A percentile compares a stretch with the other conserved stretches of the same genome.
Conservation (phyloP, 2,888 invertebrate genomes). For the Luffia ferchaultella region DNA sequence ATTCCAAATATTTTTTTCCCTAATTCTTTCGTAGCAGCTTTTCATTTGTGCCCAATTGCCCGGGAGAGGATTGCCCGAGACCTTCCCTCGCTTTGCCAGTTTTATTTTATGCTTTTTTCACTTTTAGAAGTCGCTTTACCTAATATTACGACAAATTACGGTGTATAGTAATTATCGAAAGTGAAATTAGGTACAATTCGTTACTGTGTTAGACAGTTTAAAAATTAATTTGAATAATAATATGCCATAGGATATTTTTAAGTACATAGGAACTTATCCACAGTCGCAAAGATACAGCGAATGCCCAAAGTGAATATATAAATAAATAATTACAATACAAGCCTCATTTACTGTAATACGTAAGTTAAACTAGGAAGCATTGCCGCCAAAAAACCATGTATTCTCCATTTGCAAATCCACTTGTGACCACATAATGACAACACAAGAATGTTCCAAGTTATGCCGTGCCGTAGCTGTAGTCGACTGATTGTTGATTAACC, state of each 20-base stretch:
- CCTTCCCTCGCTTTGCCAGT: conserved; percentile 36
- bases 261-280: background rate
- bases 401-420: no score
- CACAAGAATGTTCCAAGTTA: no score
- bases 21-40: conserved; percentile 43
- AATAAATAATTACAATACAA: no score
- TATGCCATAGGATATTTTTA: background rate
- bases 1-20: conserved; percentile 39
- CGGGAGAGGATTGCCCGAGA: conserved; percentile 21
- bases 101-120: conserved; percentile 43
- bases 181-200: background rate
- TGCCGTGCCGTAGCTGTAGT: no score
- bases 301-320: no score
- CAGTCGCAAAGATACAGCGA: no score
- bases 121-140: background rate
- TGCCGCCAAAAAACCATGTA: no score
- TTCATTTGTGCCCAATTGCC: conserved; percentile 55
- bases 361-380: no score
- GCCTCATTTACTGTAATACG: no score
- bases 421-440: no score
- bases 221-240: background rate
- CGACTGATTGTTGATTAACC: no score
- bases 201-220: background rate
- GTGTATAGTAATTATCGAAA: conserved; percentile 36
- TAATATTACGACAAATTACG: conserved; percentile 32